Evolutionary conservation across 2,797 vertebrate species (phyloP).

Genomic region (Platyrinchus mystaceus): DNA sequence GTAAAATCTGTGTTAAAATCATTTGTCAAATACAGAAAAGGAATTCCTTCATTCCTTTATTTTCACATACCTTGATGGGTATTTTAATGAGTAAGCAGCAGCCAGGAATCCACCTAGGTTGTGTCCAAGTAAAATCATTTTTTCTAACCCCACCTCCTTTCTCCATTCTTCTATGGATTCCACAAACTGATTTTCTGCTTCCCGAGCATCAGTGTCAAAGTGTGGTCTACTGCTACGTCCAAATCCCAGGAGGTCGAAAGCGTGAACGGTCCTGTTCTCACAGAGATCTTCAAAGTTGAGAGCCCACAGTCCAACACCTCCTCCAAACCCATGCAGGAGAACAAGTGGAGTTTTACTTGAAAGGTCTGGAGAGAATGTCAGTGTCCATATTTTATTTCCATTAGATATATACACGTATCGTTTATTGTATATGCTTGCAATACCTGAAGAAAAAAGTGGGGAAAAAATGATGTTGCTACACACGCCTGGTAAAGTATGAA

Average conservation of each 20-base stretch:
- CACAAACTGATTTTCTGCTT: conserved; percentile 92
- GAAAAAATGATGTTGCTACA: background rate
- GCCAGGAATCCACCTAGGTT: conserved; percentile 94
- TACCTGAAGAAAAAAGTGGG: conserved; percentile 75
- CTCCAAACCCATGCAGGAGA: conserved; percentile 93
- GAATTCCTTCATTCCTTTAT: background rate
- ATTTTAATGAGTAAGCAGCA: conserved; percentile 87
- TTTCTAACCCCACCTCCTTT: conserved; percentile 82
- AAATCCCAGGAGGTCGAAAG: conserved; percentile 92
- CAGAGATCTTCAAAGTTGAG: conserved; percentile 89
- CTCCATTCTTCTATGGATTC: conserved; percentile 95
- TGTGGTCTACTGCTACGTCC: conserved; percentile 91
- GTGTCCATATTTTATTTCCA: conserved; percentile 89
- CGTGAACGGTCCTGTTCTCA: conserved; percentile 83
- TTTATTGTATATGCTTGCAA: conserved; percentile 82
- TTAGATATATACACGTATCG: conserved; percentile 80
- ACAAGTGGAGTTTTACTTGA: conserved; percentile 85
- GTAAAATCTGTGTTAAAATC: background rate
- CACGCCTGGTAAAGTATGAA: background rate
- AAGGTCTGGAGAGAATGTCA: conserved; percentile 76
- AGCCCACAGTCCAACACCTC: conserved; percentile 92
- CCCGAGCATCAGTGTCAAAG: conserved; percentile 82
- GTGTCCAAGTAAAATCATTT: conserved; percentile 92
- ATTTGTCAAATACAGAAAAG: background rate
- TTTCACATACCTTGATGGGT: conserved; percentile 84